Conservation (phyloP, 2,113 vertebrate genomes). For the Pangasianodon gigas region DNA sequence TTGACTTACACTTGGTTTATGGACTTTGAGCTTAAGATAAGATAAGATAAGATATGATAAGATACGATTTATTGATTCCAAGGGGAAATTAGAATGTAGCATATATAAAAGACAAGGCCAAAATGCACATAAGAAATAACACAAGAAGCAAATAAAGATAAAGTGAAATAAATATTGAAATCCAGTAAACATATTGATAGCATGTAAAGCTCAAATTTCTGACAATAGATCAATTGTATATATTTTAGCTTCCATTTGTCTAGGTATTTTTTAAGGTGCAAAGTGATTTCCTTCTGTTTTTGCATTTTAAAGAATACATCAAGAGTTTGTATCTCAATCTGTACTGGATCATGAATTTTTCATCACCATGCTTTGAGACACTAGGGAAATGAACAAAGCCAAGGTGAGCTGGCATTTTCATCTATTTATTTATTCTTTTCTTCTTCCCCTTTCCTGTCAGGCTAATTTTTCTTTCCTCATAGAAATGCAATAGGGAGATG, state of each 20-base stretch:
- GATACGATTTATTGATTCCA: no score
- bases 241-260: neutral
- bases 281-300: neutral
- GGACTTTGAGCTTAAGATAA: neutral
- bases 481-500: neutral
- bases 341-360: conserved; percentile 25
- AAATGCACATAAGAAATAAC: no score
- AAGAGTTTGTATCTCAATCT: conserved; percentile 9
- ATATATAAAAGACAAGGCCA: no score
- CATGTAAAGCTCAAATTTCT: neutral
- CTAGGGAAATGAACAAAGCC: neutral
- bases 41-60: no score
- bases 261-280: neutral
- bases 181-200: neutral
- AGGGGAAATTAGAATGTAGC: no score
- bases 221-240: neutral
- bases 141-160: no score
- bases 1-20: neutral
- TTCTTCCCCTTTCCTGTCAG: neutral
- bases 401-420: neutral
- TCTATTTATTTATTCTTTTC: conserved; percentile 15
- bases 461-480: conserved; percentile 1
- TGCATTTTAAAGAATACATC: conserved; percentile 7
- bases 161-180: no score
- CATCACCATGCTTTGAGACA: conserved; percentile 2